Percentiles rank a stretch among this genome's conserved stretches.
phyloP scores from a whole-genome alignment of 2,797 vertebrate species.

The Siniperca undulata region DNA sequence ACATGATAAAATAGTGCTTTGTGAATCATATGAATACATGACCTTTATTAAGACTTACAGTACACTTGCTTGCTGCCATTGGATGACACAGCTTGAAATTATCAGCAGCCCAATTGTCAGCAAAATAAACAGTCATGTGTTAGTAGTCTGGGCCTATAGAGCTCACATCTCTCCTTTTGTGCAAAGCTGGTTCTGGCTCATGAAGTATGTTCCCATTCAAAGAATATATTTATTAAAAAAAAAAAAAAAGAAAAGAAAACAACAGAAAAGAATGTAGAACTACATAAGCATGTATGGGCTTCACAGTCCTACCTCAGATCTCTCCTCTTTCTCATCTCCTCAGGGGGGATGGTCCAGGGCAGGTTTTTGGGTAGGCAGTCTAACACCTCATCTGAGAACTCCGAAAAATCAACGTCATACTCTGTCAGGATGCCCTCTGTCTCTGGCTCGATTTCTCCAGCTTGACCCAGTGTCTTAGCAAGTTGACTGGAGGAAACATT shows the following conservation, averaged over 20 bases:
- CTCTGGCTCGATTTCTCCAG: conserved; percentile 97
- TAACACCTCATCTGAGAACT: conserved; percentile 92
- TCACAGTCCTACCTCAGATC: conserved; percentile 90
- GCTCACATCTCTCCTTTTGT: background rate
- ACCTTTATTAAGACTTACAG: background rate
- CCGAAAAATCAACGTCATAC: conserved; percentile 94
- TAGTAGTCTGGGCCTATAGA: background rate
- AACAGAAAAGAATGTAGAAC: background rate
- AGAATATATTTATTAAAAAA: background rate
- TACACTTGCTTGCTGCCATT: background rate
- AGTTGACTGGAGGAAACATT: conserved; percentile 84
- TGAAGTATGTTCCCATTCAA: background rate
- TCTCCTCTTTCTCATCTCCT: conserved; percentile 89
- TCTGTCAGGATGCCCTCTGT: conserved; percentile 95
- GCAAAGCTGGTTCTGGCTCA: background rate
- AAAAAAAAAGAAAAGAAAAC: too few relatives aligned
- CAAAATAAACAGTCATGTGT: background rate
- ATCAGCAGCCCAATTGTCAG: background rate
- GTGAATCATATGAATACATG: conserved; percentile 17
- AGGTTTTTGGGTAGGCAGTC: conserved; percentile 90
- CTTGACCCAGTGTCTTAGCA: conserved; percentile 94
- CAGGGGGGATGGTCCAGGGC: conserved; percentile 91
- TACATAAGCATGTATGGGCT: background rate
- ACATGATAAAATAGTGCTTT: conserved; percentile 59
- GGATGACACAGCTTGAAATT: background rate